These are phyloP conservation scores for Sebastes iracundus DNA, from an alignment of 2,797 vertebrate genomes.

Conservation along the genomic window DNA sequence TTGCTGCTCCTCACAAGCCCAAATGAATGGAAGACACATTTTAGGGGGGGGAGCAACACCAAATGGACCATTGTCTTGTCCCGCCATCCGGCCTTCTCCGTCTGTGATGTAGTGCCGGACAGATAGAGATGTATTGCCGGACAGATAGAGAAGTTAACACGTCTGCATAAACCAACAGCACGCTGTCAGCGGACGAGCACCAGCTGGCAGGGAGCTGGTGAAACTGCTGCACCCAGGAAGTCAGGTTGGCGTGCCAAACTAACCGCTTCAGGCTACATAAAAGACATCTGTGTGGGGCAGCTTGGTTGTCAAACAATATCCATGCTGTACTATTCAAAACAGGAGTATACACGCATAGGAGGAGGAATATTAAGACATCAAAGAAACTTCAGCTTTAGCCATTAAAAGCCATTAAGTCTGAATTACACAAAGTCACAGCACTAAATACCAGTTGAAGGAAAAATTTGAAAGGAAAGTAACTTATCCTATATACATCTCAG, in stretches of 20 bases:
- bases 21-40: constrained; percentile 1
- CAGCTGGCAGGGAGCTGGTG: constrained; percentile 16
- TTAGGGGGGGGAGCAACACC: neutral
- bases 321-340: neutral
- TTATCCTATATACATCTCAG: constrained; percentile 26
- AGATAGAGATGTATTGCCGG: neutral
- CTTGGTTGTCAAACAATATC: neutral
- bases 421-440: neutral
- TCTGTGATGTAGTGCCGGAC: neutral
- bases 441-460: neutral
- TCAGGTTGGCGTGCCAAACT: constrained; percentile 20
- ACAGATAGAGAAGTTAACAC: constrained; percentile 14
- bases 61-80: neutral
- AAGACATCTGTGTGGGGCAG: constrained; percentile 22
- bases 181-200: constrained; percentile 16
- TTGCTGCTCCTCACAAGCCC: constrained; percentile 12
- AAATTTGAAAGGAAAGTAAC: neutral
- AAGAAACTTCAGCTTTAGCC: constrained; percentile 1
- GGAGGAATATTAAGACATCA: neutral
- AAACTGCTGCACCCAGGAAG: constrained; percentile 22
- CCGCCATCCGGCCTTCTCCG: neutral
- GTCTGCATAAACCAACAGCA: constrained; percentile 30
- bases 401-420: neutral
- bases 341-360: neutral
- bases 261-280: constrained; percentile 40